Conservation (phyloP, 1,140 invertebrate species). For the Drosophila suzukii region DNA sequence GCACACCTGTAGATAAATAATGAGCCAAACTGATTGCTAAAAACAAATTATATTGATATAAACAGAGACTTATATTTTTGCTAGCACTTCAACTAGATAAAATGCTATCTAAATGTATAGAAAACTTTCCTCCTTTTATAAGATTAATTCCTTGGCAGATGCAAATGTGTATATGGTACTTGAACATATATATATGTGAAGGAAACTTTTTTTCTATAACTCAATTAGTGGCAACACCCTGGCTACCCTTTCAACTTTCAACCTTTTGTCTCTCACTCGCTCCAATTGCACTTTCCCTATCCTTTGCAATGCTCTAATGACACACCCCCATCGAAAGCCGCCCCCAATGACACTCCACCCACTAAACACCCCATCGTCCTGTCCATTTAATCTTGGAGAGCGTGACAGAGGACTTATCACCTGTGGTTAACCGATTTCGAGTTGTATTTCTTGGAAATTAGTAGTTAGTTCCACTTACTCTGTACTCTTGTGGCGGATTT, state of each 20-base stretch:
- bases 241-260: slow-evolving; percentile 5
- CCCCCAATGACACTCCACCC: slow-evolving; percentile 1
- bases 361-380: not conserved
- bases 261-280: slow-evolving; percentile 8
- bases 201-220: slow-evolving; percentile 9
- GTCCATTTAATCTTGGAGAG: not conserved
- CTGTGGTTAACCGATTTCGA: slow-evolving; percentile 1
- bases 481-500: not conserved
- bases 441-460: not conserved
- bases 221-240: slow-evolving; percentile 19
- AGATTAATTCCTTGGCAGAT: not conserved
- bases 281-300: slow-evolving; percentile 13
- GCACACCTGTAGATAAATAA: too few relatives aligned
- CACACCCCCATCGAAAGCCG: slow-evolving; percentile 19
- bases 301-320: slow-evolving; percentile 7
- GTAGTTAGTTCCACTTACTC: slow-evolving; percentile 10
- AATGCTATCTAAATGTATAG: too few relatives aligned
- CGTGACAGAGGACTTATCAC: slow-evolving; percentile 4
- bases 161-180: not conserved
- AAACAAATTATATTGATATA: too few relatives aligned
- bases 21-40: too few relatives aligned
- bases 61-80: too few relatives aligned
- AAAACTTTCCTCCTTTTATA: too few relatives aligned
- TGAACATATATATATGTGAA: not conserved
- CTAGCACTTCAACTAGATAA: too few relatives aligned